These are phyloP conservation scores for Antigone vipio DNA, from an alignment of 2,113 vertebrate genomes.

Conservation along the genomic window DNA sequence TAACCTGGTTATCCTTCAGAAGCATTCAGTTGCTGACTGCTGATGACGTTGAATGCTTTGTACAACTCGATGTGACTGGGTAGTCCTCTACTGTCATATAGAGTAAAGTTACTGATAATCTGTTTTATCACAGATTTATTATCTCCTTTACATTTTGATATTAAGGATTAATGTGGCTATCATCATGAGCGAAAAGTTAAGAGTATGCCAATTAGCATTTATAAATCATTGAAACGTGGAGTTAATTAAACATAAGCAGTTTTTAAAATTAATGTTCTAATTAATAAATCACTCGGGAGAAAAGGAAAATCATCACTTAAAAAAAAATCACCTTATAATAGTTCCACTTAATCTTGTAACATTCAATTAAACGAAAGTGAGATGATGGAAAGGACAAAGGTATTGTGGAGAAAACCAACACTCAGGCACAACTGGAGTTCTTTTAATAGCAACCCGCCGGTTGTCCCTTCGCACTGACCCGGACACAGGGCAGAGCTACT, in stretches of 20 bases:
- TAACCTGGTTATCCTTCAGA: not conserved
- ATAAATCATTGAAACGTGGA: slow-evolving; percentile 42
- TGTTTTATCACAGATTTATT: not conserved
- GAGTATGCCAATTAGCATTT: slow-evolving; percentile 39
- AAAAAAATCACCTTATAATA: slow-evolving; percentile 15
- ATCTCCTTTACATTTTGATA: not conserved
- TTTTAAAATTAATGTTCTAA: slow-evolving; percentile 52
- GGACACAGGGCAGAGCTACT: not conserved
- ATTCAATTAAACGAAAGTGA: not conserved
- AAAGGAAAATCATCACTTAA: slow-evolving; percentile 31
- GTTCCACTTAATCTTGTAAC: slow-evolving; percentile 27
- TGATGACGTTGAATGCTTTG: fast-evolving
- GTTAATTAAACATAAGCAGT: slow-evolving; percentile 41
- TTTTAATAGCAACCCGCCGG: fast-evolving
- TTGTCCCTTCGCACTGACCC: not conserved
- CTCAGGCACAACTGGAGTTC: not conserved
- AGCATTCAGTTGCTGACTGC: not conserved
- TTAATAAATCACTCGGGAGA: slow-evolving; percentile 38
- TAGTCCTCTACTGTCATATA: not conserved
- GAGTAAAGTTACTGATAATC: not conserved
- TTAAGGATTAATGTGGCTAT: slow-evolving; percentile 23
- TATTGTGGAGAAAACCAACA: not conserved
- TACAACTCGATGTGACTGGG: not conserved
- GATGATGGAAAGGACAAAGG: not conserved
- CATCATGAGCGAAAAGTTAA: not conserved